phyloP scores from a whole-genome alignment of 2,113 vertebrate species.

The Columba janthina region DNA sequence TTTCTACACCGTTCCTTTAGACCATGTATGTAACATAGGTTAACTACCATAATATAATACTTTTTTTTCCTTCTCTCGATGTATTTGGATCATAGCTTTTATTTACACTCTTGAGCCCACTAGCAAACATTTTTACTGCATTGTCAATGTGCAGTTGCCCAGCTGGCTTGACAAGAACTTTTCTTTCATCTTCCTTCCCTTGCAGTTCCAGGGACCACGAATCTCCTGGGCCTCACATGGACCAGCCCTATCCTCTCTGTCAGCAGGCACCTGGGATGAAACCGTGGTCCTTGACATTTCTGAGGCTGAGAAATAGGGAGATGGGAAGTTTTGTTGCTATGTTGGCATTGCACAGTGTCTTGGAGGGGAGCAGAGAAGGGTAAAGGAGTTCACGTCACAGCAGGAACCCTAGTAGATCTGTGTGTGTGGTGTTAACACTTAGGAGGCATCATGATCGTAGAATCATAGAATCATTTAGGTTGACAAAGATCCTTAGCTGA shows the following conservation, averaged over 20 bases:
- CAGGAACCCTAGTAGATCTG: background rate
- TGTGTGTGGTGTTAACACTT: background rate
- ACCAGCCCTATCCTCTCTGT: background rate
- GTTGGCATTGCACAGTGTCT: background rate
- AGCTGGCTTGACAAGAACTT: background rate
- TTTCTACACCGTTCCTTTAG: background rate
- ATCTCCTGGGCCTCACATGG: background rate
- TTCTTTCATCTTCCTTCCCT: background rate
- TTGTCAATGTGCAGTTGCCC: background rate
- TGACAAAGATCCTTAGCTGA: background rate
- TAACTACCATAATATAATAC: background rate
- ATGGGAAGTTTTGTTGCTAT: background rate
- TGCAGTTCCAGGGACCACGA: rapidly evolving
- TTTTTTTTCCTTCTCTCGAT: background rate
- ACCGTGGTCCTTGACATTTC: background rate
- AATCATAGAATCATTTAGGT: background rate
- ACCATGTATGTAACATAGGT: background rate
- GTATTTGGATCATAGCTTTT: background rate
- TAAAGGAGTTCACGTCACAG: background rate
- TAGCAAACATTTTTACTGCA: background rate
- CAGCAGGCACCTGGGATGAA: background rate
- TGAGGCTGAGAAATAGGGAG: background rate
- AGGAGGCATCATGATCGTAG: background rate
- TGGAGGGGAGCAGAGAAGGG: background rate
- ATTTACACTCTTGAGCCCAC: background rate